These are phyloP conservation scores for Xiphias gladius DNA, from an alignment of 2,113 vertebrate species.

Conservation along the genomic window DNA sequence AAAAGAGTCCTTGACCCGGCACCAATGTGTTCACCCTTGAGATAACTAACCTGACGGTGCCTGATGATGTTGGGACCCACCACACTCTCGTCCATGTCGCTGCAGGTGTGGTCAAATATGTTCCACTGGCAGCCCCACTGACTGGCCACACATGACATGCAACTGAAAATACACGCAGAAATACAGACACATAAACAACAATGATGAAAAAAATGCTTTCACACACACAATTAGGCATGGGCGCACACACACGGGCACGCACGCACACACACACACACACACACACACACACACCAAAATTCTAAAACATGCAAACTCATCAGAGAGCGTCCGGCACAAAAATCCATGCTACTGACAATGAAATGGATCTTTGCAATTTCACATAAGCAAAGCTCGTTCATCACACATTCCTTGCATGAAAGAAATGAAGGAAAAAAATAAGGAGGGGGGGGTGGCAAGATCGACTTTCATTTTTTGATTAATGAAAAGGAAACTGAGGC, in stretches of 20 bases:
- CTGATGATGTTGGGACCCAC: constrained; percentile 82
- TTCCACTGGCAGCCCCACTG: constrained; percentile 95
- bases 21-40: neutral
- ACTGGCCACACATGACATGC: constrained; percentile 91
- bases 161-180: constrained; percentile 80
- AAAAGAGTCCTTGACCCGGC: neutral
- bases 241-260: constrained; percentile 70
- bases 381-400: constrained; percentile 83
- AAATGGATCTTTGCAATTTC: constrained; percentile 81
- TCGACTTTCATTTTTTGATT: constrained; percentile 84
- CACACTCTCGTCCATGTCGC: constrained; percentile 81
- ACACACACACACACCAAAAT: constrained; percentile 68
- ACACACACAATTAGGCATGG: constrained; percentile 40
- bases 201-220: constrained; percentile 23
- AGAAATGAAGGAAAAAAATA: constrained; percentile 54
- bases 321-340: constrained; percentile 63
- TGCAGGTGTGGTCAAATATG: constrained; percentile 87
- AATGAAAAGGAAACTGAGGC: constrained; percentile 85
- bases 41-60: constrained; percentile 86
- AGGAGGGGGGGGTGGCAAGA: constrained; percentile 45
- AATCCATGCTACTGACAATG: constrained; percentile 77
- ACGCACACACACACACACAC: neutral
- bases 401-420: constrained; percentile 75
- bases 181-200: constrained; percentile 49
- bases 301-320: constrained; percentile 78